A percentile compares a stretch with the other conserved stretches of the same genome.
Conservation (phyloP, 2,113 vertebrate species). For the Chionis minor region DNA sequence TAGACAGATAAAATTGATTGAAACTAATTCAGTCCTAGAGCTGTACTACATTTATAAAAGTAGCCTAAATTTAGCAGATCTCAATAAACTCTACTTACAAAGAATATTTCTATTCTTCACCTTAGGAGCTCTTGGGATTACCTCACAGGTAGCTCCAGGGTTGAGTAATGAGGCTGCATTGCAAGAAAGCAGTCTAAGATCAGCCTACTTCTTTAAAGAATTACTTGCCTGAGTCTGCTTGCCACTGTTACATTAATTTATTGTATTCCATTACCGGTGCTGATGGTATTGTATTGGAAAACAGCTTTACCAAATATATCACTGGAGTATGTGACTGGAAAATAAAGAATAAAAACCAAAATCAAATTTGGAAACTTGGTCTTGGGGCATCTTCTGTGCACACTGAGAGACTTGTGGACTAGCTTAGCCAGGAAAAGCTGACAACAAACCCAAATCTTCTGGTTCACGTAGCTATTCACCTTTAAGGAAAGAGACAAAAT, state of each 20-base stretch:
- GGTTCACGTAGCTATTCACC: not conserved
- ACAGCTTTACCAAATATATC: not conserved
- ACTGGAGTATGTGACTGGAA: not conserved
- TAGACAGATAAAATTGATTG: not conserved
- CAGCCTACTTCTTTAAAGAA: not conserved
- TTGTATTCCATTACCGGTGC: not conserved
- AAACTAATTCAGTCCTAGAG: not conserved
- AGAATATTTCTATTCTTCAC: not conserved
- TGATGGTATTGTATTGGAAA: not conserved
- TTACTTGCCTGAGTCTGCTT: not conserved
- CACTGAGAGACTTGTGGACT: not conserved
- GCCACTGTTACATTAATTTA: not conserved
- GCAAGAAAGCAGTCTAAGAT: not conserved
- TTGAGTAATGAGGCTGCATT: not conserved
- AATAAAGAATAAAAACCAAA: not conserved
- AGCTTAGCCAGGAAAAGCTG: not conserved
- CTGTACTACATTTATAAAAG: not conserved
- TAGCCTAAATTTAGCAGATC: not conserved
- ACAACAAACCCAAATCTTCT: not conserved
- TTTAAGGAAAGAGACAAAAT: not conserved
- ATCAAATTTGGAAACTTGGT: not conserved
- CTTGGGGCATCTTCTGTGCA: not conserved
- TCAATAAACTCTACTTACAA: not conserved
- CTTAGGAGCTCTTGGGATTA: not conserved
- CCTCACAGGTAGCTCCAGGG: not conserved